Conservation (phyloP, 1,140 invertebrate species). For the Pseudomyrmex sp. region DNA sequence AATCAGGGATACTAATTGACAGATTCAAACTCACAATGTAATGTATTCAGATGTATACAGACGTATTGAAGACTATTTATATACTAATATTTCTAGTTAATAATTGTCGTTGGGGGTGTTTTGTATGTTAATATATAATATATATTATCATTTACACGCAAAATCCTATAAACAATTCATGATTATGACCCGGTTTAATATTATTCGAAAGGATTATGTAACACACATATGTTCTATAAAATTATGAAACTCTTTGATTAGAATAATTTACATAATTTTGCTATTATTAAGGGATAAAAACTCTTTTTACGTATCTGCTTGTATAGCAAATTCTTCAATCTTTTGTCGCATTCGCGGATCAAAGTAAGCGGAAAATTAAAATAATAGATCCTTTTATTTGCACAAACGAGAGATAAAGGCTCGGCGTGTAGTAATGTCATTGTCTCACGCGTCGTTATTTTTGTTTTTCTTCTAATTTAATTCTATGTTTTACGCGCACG, state of each 20-base stretch:
- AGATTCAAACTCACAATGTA: background rate
- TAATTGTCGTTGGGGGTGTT: background rate
- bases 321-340: conserved; percentile 8
- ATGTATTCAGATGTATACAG: background rate
- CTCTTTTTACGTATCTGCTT: background rate
- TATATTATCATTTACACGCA: background rate
- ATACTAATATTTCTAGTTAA: background rate
- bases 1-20: conserved; percentile 3
- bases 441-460: conserved; percentile 47
- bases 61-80: background rate
- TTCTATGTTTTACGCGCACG: conserved; percentile 65
- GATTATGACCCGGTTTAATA: background rate
- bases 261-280: background rate
- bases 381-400: conserved; percentile 11
- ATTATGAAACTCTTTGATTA: too few species aligned
- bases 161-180: background rate
- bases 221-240: too few species aligned
- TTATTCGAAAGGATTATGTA: too few species aligned
- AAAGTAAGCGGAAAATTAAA: conserved; percentile 23
- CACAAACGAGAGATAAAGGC: conserved; percentile 60
- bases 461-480: conserved; percentile 67
- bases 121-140: too few species aligned
- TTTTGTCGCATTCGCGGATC: background rate
- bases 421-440: conserved; percentile 34
- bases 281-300: background rate